Base-by-base conservation (phyloP, 2,888 invertebrate species). In the Clunio marinus region DNA sequence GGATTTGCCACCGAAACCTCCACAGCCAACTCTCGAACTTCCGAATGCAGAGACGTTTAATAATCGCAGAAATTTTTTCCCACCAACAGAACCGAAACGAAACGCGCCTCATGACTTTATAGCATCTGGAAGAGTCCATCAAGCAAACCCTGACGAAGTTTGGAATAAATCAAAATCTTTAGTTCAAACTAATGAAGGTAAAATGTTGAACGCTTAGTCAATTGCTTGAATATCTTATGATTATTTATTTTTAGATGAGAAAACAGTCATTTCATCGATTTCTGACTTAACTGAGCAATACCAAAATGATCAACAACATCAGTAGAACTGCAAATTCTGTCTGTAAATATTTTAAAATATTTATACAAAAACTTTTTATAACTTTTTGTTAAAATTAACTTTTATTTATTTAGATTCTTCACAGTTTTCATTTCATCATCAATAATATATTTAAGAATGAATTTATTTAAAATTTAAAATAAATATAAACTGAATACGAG, bases 61-160 rank as follows among this genome's bases (percentile, higher is more conserved):
- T n/a, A 41, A 41, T n/a, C 7, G 41, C 8, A 8, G 55, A 24
- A 55, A 55, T 17, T 55, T 55, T 20, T n/a, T 22, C 2, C 13
- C 32, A 15, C 1, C n/a, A 13, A 13, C 46, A 7, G 15, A 51
- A n/a, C 68, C 69, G 10, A 55, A 57, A 25, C 13, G 69, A n/a
- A 62, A 51, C n/a, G 10, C 68, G 7, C 28, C 51, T 3, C 27
- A 24, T 45, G 63, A 62, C 22, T 27, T 55, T 2, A 51, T 41
- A 45, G 69, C 68, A n/a, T 5, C 41, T n/a, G 65, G 70, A 22
- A 68, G 25, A 59, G 65, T 70, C 46, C 65, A 63, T 68, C 32
- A 28, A 13, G 70, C 65, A 1, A 46, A 70, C 58, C 70, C 70
- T 13, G 63, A 68, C 10, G 70, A 58, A 24, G 58, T 58, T 28